A percentile compares a stretch with the other conserved stretches of the same genome.
Evolutionary conservation across 2,797 vertebrate species (phyloP).

Genomic region (Vultur gryphus): DNA sequence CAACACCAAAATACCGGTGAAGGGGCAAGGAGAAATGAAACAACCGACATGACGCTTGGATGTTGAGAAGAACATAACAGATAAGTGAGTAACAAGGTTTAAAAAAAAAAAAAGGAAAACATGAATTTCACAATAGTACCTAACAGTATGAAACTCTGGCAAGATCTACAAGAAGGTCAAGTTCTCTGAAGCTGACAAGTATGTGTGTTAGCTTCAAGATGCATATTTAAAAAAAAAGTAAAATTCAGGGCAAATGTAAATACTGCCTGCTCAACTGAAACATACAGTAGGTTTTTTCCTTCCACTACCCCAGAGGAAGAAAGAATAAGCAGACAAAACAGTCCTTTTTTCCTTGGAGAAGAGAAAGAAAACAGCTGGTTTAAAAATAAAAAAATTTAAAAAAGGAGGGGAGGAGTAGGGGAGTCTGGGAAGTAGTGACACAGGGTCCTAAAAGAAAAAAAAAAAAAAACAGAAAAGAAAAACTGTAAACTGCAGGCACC

Average conservation of each 20-base stretch:
- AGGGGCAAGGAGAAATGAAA: background rate
- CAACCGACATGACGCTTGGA: background rate
- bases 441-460: background rate
- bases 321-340: background rate
- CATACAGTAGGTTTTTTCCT: fast-evolving
- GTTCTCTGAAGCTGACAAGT: background rate
- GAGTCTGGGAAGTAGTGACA: background rate
- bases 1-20: background rate
- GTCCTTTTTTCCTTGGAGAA: background rate
- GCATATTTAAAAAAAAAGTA: background rate
- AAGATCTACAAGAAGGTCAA: background rate
- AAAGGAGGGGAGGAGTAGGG: fast-evolving
- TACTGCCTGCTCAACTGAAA: background rate
- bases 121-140: background rate
- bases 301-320: background rate
- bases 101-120: background rate
- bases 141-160: background rate
- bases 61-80: fast-evolving
- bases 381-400: too few species aligned
- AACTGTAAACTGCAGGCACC: background rate
- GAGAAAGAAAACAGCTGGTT: background rate
- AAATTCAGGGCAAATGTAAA: background rate
- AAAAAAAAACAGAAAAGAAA: too few species aligned
- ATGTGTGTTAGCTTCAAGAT: background rate
- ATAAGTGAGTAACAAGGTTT: background rate